Base-by-base conservation (phyloP, 2,797 vertebrate genomes). In the Microctenopoma steveboyesi region DNA sequence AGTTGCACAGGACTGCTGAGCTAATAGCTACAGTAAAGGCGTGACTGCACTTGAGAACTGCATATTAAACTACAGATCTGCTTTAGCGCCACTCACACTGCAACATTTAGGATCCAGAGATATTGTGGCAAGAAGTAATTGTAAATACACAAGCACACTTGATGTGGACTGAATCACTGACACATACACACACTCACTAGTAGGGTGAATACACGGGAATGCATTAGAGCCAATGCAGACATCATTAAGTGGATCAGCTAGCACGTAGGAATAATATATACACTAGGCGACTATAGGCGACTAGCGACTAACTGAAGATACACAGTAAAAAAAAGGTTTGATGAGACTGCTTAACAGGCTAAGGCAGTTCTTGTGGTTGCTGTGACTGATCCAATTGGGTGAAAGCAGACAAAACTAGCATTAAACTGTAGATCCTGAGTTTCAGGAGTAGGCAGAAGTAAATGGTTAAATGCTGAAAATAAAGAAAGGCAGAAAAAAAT, bases 11-110 rank as follows among this genome's bases (percentile, higher is more conserved):
- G 69, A 74, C 78, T 86, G 84, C 81, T 79, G 86, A 88, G 76
- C 72, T 88, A 90, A 86, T 86, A 79, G 74, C 87, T 82, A 80
- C 73, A 59, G 78, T 87, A 86, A 90, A 89, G 82, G 79, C 82
- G 79, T 49, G 69, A 77, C 80, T 82, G 75, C 79, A 83, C 69
- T 88, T 74, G 28, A 69, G 52, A 72, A 59, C 69, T 7, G n/a
- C 28, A 40, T 74, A 78, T 87, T 79, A 82, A 79, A 88, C 74
- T 74, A 86, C 63, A 69, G 78, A 84, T 81, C 61, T 73, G 74
- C 73, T 56, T 82, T 42, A 35, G 77, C 58, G 69, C 62, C 68
- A 55, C 63, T 67, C 66, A 79, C 74, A 56, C 56, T 57, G 74
- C 68, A 61, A 72, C 58, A 42, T 46, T 43, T 52, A 79, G 2